Conservation (phyloP, 2,797 vertebrate species). For the Scarus forsteni region DNA sequence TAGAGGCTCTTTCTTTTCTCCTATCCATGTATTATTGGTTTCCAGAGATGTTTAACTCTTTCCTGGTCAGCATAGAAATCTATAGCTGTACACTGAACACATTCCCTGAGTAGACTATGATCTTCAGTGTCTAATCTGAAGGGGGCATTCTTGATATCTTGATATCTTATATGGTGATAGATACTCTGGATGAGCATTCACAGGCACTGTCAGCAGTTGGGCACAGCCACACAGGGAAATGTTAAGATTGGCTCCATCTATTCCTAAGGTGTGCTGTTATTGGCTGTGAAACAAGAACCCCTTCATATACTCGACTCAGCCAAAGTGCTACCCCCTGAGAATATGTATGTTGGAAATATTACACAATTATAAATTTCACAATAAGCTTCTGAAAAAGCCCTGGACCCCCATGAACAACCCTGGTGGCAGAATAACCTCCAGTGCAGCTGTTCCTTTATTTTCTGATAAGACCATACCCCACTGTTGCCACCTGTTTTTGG, state of each 20-base stretch:
- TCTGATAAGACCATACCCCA: constrained; percentile 29
- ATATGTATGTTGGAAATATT: constrained; percentile 58
- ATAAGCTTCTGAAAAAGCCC: constrained; percentile 13
- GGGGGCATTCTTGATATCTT: constrained; percentile 11
- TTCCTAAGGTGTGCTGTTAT: constrained; percentile 71
- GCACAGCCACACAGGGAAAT: constrained; percentile 53
- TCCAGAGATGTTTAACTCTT: constrained; percentile 15
- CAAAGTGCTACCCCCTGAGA: constrained; percentile 38
- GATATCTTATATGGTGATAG: constrained; percentile 53
- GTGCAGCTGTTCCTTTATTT: constrained; percentile 26
- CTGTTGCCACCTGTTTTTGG: constrained; percentile 37
- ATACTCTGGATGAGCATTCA: constrained; percentile 52
- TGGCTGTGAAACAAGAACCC: constrained; percentile 68
- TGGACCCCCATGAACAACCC: constrained; percentile 57
- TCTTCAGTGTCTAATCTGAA: constrained; percentile 20
- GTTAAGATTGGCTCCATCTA: constrained; percentile 71
- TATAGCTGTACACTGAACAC: constrained; percentile 42
- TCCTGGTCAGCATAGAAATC: constrained; percentile 30
- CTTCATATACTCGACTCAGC: constrained; percentile 32
- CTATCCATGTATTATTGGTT: constrained; percentile 10
- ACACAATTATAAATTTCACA: constrained; percentile 54
- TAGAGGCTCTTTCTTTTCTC: constrained; percentile 3
- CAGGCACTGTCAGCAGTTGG: constrained; percentile 52
- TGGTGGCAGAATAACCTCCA: constrained; percentile 42
- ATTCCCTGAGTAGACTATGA: constrained; percentile 24